Base-by-base conservation (phyloP, 2,888 invertebrate species). In the Hypena proboscidalis region DNA sequence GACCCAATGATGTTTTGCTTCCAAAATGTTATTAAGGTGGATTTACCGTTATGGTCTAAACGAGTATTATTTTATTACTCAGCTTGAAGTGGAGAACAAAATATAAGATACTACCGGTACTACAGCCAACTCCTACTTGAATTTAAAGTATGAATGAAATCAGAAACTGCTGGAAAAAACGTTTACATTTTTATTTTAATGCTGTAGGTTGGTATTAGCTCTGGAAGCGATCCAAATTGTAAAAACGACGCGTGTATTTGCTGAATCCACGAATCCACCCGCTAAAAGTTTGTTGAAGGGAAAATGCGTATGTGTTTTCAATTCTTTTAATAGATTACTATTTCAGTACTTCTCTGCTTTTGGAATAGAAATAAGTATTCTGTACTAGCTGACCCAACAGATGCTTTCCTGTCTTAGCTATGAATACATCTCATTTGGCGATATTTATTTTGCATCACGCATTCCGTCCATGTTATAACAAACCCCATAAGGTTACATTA, bases 171-270 rank as follows among this genome's bases (percentile, higher is more conserved):
- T 46, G 34, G 44, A 37, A 42, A 41, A 49, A 40, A 17, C 26
- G 41, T 41, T 41, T 39, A 29, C 11, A 26, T 6, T 20, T 10
- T 17, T 4, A 21, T 50, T 51, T 50, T 53, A 39, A 57, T 46
- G 42, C 51, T 35, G 60, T 56, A 42, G 45, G 71, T 68, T 74
- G 71, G n/a, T n/a, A n/a, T n/a, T 69, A 61, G 51, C 48, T 72
- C 82, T 86, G 85, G 86, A 85, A 78, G 68, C 33, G 70, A 54
- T 83, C 84, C 85, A 86, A 85, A 79, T 76, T 61, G 65, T 74
- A 62, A 63, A 64, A 65, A 64, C 60, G 66, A 61, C 66, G 69
- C 43, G 67, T 69, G 68, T 77, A 72, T 81, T 80, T 77, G 74
- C 72, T 74, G 70, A 54, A 50, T 44, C 75, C 73, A 69, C 68